Evolutionary conservation across 2,888 invertebrate species (phyloP), one percentile per base, ranked within the genome.

Genomic region (Coecobrya sp.): DNA sequence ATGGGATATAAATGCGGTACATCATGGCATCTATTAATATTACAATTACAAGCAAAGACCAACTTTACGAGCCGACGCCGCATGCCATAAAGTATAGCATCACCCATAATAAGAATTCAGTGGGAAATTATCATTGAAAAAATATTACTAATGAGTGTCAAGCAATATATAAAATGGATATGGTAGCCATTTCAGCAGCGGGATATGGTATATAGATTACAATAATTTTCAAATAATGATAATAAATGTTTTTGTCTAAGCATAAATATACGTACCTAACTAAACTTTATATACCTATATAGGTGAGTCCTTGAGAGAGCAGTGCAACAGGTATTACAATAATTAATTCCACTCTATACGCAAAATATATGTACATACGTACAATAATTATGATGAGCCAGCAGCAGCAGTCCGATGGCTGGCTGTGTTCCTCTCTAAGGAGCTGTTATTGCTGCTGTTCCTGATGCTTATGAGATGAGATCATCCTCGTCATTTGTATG

Each of bases 401-500:
- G 82, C 59, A 59, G 16, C 49, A 49, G 52, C 65, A 65, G 49
- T 36, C 45, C 25, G 10, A 13, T 59, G 49, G 11, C 49, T 25
- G 25, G n/a, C n/a, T n/a, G 13, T 49, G 10, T 79, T 13, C 55
- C 62, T 27, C 25, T 52, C 22, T 59, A 70, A 86, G 73, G 49
- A 73, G 55, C 49, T 45, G 22, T 2, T 85, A 7, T 7, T 36
- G 55, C 49, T 45, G 22, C 16, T 85, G 19, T 55, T 49, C 25
- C 22, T 79, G 49, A 2, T 79, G 76, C 11, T 19, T 22, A 25
- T 65, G 70, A 22, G 52, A 59, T 88, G 79, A 88, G 65, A 62
- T 88, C 88, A 88, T 88, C 88, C 52, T 36, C 65, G 42, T 81
- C 88, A 88, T 88, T 79, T 81, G 88, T 73, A 81, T 49, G 65